Base-by-base conservation (phyloP, 2,888 invertebrate species). In the Eristalis intricaria region DNA sequence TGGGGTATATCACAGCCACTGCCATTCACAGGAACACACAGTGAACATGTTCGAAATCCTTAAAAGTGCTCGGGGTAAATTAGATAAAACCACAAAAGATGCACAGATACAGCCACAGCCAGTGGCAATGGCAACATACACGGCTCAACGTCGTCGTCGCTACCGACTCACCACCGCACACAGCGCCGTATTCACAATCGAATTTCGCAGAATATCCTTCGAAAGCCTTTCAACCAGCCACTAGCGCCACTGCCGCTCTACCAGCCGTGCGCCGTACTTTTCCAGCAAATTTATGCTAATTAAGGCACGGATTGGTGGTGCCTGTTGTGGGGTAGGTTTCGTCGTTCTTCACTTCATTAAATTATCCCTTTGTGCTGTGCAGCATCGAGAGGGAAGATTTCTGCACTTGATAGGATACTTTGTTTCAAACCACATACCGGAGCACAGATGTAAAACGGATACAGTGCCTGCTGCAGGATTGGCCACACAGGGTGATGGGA, bases 81-180 rank as follows among this genome's bases (percentile, higher is more conserved):
- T 87, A 87, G 87, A 87, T 84, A 84, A 80, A 84, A 84, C 84
- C 87, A 29, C 76, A 87, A 84, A 80, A 87, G 84, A 87, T 80
- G 74, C 87, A 50, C 50, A 79, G 75, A 79, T 71, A 40, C 32
- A 81, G 4, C 2, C 65, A 75, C 60, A 71, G 68, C 75, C 73
- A 73, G 43, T 29, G 84, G 87, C 84, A 64, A 19, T 50, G 50
- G 50, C 50, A 50, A 79, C 78, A 71, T 60, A 66, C 29, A 60
- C 29, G 26, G 26, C 26, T 26, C 26, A 26, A 3, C 26, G 26
- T 26, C 26, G 26, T 26, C 26, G 3, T 26, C 13, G 71, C 75
- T 75, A 65, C 77, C 22, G 19, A 2, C 32, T 13, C 43, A 38
- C 23, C 26, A 26, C n/a, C n/a, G n/a, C n/a, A n/a, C n/a, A n/a